These are phyloP conservation scores for Trichonephila clavata DNA, from an alignment of 1,140 invertebrate species.

Conservation along the genomic window DNA sequence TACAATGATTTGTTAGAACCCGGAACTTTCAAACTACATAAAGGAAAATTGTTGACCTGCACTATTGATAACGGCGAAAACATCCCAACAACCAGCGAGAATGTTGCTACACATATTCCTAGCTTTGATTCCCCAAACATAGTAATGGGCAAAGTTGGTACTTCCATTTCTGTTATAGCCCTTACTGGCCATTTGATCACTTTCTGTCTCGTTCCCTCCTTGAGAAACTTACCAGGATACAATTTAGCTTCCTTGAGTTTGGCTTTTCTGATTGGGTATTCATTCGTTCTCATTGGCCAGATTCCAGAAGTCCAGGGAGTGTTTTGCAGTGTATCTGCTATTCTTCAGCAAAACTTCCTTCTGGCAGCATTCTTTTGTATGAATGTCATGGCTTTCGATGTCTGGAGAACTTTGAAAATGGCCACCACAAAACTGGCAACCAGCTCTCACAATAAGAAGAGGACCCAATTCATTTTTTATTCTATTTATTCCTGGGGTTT, in stretches of 20 bases:
- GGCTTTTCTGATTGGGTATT: conserved; percentile 82
- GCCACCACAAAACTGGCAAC: conserved; percentile 83
- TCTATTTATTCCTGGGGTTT: conserved; percentile 80
- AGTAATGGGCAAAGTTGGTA: conserved; percentile 81
- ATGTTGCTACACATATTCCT: not conserved
- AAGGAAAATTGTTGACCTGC: not conserved
- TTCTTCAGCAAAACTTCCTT: conserved; percentile 82
- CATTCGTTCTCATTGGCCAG: conserved; percentile 81
- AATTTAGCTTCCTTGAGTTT: conserved; percentile 83
- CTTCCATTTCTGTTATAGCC: conserved; percentile 82
- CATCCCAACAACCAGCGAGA: too few relatives aligned
- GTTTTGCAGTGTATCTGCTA: conserved; percentile 80
- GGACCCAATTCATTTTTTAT: conserved; percentile 79
- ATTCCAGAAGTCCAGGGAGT: conserved; percentile 43
- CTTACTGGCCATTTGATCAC: conserved; percentile 82
- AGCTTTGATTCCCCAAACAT: conserved; percentile 78
- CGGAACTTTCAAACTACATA: not conserved
- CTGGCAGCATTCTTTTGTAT: conserved; percentile 85
- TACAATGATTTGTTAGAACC: not conserved
- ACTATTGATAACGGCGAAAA: not conserved
- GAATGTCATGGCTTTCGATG: conserved; percentile 84
- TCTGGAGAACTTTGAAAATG: conserved; percentile 83
- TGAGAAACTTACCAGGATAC: conserved; percentile 83
- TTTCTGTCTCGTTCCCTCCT: conserved; percentile 81
- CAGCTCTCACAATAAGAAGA: conserved; percentile 79